phyloP scores from a whole-genome alignment of 2,888 invertebrate species.

The Laspeyria flexula region DNA sequence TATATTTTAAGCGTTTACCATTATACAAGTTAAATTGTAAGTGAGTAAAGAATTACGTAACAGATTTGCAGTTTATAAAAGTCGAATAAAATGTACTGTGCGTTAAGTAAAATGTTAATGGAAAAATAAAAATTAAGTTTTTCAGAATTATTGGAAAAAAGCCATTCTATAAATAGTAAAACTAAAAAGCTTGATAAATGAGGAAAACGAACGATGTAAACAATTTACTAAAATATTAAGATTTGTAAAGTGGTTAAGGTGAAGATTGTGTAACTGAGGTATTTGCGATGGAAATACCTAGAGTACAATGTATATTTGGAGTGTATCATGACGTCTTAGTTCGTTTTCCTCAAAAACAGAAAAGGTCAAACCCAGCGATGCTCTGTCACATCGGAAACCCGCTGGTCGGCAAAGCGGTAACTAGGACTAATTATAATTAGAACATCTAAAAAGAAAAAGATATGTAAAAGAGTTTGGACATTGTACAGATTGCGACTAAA shows the following conservation, averaged over 20 bases:
- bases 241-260: background rate
- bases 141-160: slow-evolving; percentile 56
- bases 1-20: slow-evolving; percentile 29
- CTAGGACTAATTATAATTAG: slow-evolving; percentile 55
- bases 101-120: slow-evolving; percentile 53
- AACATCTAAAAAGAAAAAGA: slow-evolving; percentile 55
- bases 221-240: background rate
- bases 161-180: slow-evolving; percentile 71
- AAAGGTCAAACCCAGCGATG: slow-evolving; percentile 67
- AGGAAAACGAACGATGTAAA: slow-evolving; percentile 33
- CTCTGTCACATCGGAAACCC: slow-evolving; percentile 54
- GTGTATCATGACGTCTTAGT: background rate
- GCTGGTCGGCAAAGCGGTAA: slow-evolving; percentile 79
- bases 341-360: slow-evolving; percentile 43
- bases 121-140: slow-evolving; percentile 61
- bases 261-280: background rate
- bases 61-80: slow-evolving; percentile 25
- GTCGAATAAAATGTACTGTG: slow-evolving; percentile 34
- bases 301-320: background rate
- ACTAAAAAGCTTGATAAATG: slow-evolving; percentile 63
- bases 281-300: background rate
- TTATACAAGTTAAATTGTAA: slow-evolving; percentile 24
- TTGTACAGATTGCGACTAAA: slow-evolving; percentile 43
- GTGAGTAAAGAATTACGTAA: slow-evolving; percentile 31
- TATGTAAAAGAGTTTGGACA: slow-evolving; percentile 44